A percentile compares a stretch with the other conserved stretches of the same genome.
phyloP scores from a whole-genome alignment of 2,113 vertebrate species.

The Nestor notabilis region DNA sequence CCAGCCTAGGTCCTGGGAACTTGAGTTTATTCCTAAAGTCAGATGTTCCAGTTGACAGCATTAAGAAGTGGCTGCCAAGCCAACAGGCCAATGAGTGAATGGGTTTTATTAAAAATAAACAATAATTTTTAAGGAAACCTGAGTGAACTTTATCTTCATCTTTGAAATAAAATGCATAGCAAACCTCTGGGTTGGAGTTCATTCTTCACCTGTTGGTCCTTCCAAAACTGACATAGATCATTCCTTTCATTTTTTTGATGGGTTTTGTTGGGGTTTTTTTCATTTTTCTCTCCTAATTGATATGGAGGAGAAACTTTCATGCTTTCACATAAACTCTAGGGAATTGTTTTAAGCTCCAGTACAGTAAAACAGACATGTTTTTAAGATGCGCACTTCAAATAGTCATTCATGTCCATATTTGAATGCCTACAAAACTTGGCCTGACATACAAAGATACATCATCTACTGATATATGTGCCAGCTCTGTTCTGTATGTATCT shows the following conservation, averaged over 20 bases:
- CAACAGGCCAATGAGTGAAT: slow-evolving; percentile 28
- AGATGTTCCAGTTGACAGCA: slow-evolving; percentile 64
- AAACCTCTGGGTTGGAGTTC: neutral
- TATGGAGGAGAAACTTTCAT: neutral
- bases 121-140: neutral
- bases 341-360: neutral
- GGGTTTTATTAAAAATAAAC: slow-evolving; percentile 36
- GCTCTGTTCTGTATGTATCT: neutral
- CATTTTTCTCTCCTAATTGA: neutral
- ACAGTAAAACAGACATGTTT: neutral
- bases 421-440: neutral
- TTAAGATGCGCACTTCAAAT: neutral
- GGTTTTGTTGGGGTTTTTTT: neutral
- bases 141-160: neutral
- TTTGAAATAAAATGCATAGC: neutral
- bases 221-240: neutral
- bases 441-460: neutral
- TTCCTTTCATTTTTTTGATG: neutral
- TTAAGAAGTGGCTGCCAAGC: slow-evolving; percentile 48
- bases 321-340: neutral
- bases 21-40: slow-evolving; percentile 63
- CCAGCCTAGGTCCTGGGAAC: slow-evolving; percentile 73
- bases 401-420: neutral
- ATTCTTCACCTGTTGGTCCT: neutral
- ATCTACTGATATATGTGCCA: neutral